Conservation (phyloP, 2,888 invertebrate species). For the Andrena dorsata region DNA sequence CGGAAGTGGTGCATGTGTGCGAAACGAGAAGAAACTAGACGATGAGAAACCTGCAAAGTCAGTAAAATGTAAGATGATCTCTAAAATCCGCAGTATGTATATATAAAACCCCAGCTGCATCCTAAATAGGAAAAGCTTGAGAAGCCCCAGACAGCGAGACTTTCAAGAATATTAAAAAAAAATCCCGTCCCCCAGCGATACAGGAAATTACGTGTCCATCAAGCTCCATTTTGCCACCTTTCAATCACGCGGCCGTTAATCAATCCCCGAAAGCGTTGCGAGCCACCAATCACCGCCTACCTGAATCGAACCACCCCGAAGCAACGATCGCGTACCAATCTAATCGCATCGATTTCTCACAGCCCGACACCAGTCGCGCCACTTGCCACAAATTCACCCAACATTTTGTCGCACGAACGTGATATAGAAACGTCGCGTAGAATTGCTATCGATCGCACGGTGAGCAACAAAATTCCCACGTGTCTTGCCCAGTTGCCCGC, state of each 20-base stretch:
- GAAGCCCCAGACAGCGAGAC: neutral
- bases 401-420: conserved; percentile 6
- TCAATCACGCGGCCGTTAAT: neutral
- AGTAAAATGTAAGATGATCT: no score
- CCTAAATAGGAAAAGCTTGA: no score
- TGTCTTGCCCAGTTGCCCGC: conserved; percentile 28
- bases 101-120: no score
- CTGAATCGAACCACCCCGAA: neutral
- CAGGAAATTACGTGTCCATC: conserved; percentile 13
- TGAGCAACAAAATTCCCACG: conserved; percentile 43
- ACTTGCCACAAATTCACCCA: conserved; percentile 9
- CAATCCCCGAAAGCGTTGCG: conserved; percentile 6
- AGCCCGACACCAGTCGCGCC: conserved; percentile 5
- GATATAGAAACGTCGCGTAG: conserved; percentile 19
- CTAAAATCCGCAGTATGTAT: no score
- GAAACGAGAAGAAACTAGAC: no score
- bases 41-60: no score
- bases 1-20: no score
- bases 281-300: neutral
- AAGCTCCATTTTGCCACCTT: neutral
- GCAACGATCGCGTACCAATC: conserved; percentile 21
- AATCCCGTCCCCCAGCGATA: neutral
- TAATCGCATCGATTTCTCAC: conserved; percentile 21
- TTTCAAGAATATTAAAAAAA: neutral
- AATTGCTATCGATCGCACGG: conserved; percentile 43